A percentile compares a stretch with the other conserved stretches of the same genome.
These are phyloP conservation scores for Achroia grisella DNA, from an alignment of 1,140 invertebrate genomes.

Conservation along the genomic window DNA sequence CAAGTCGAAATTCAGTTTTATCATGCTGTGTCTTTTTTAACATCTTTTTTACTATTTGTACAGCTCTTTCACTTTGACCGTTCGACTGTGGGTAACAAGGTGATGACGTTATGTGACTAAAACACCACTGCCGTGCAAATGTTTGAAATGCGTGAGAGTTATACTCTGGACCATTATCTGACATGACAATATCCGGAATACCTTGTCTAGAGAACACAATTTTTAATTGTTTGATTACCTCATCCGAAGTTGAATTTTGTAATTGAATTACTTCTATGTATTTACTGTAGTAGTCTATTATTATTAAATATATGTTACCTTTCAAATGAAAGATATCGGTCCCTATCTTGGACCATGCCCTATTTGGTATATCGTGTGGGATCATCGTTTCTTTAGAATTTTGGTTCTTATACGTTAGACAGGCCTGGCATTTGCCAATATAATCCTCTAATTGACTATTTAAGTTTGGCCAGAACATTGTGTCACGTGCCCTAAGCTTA, in stretches of 20 bases:
- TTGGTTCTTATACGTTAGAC: no score
- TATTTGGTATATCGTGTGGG: no score
- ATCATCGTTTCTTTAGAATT: no score
- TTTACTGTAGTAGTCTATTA: no score
- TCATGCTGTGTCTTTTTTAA: conserved; percentile 4
- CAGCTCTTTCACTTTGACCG: conserved; percentile 10
- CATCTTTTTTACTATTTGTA: conserved; percentile 18
- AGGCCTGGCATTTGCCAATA: no score
- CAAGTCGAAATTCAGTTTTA: not conserved
- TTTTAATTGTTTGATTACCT: not conserved
- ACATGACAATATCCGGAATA: no score
- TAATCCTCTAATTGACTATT: no score
- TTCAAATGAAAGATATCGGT: no score
- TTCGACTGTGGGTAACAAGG: conserved; percentile 17
- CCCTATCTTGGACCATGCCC: no score
- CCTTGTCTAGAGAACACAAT: not conserved
- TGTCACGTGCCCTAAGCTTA: no score
- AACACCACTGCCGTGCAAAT: conserved; percentile 6
- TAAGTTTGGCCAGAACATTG: no score
- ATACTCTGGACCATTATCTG: conserved; percentile 5
- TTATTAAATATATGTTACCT: no score
- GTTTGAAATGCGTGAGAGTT: not conserved
- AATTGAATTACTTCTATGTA: not conserved
- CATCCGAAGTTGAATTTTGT: not conserved
- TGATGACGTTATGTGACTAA: conserved; percentile 8